Conservation (phyloP, 2,888 invertebrate genomes). For the Fragum whitleyi region DNA sequence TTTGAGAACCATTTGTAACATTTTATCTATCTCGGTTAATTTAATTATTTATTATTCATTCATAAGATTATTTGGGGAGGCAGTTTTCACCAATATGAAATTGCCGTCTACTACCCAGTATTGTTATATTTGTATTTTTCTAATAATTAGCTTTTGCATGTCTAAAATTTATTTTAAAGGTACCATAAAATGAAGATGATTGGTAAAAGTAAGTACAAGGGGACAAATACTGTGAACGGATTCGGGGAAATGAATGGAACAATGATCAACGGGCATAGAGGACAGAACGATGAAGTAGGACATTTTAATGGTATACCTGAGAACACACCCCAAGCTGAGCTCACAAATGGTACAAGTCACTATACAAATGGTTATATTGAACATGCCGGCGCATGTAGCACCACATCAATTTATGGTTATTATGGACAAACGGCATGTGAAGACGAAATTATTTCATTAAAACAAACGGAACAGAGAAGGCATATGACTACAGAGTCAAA, state of each 20-base stretch:
- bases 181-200: neutral
- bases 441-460: neutral
- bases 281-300: neutral
- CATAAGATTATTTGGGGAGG: too few species aligned
- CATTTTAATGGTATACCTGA: neutral
- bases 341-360: neutral
- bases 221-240: neutral
- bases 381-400: too few species aligned
- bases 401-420: too few species aligned
- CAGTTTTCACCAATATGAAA: too few species aligned
- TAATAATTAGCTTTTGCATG: too few species aligned
- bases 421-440: too few species aligned
- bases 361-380: neutral
- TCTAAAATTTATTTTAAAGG: too few species aligned
- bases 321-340: neutral
- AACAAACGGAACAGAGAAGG: neutral
- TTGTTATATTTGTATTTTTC: too few species aligned
- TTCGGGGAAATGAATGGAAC: neutral
- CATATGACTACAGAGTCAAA: constrained; percentile 2
- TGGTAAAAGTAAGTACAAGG: neutral
- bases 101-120: too few species aligned
- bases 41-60: too few species aligned
- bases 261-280: neutral
- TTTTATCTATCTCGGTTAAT: too few species aligned
- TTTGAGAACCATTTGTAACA: too few species aligned